These are phyloP conservation scores for Hyla sarda DNA, from an alignment of 2,113 vertebrate genomes.

Conservation along the genomic window DNA sequence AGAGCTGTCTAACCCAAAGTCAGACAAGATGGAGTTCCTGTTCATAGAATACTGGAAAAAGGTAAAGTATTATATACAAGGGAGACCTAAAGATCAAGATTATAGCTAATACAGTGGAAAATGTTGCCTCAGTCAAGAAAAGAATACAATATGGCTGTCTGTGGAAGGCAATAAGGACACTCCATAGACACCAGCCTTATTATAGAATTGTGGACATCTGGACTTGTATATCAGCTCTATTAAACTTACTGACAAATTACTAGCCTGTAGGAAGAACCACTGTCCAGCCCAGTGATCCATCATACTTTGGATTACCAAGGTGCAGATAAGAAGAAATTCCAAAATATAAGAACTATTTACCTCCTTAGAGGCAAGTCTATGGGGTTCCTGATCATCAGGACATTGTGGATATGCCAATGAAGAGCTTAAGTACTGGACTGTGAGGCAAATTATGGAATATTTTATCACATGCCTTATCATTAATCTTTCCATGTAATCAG, in stretches of 20 bases:
- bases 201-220: neutral
- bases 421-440: neutral
- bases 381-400: neutral
- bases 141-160: neutral
- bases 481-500: too few species aligned
- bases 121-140: neutral
- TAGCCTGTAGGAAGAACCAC: neutral
- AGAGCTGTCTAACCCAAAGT: constrained; percentile 77
- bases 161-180: neutral
- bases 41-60: constrained; percentile 65
- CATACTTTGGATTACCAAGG: neutral
- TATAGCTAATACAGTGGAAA: neutral
- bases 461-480: too few species aligned
- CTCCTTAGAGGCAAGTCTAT: neutral
- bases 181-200: neutral
- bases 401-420: neutral
- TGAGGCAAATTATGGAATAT: neutral
- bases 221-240: neutral
- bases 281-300: neutral
- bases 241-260: neutral
- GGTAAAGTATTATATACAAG: too few species aligned
- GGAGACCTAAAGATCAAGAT: neutral
- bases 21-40: constrained; percentile 71
- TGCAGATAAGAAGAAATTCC: neutral
- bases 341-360: neutral